Base-by-base conservation (phyloP, 2,888 invertebrate genomes). In the Girardia tigrina region DNA sequence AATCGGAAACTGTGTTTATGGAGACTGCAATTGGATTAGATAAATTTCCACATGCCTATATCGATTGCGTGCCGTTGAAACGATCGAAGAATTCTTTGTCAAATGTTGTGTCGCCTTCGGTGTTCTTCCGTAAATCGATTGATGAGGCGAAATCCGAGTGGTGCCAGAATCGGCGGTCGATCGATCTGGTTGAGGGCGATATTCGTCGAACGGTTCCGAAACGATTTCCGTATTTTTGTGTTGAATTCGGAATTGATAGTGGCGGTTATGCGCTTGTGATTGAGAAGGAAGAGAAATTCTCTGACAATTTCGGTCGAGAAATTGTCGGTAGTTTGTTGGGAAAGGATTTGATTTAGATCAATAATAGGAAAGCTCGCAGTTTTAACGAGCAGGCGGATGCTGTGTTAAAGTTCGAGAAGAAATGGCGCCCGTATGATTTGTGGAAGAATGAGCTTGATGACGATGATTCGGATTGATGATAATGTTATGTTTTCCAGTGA, bases 231-330 rank as follows among this genome's bases (percentile, higher is more conserved):
- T 98, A 97, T 83, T 94, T 98, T 84, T 89, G 90, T 86, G 90
- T 98, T 0, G 90, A 92, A 84, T 97, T 97, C 86, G 94, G 92
- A 23, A 88, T 90, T 86, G 89, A 90, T 72, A 78, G 78, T 74
- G 82, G 84, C 28, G 97, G 97, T 0, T 97, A 90, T 86, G 97
- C 94, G 71, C 97, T 98, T 86, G 91, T 97, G 0, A 92, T 98
- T 80, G 97, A 98, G 85, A 91, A 97, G 26, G 76, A 92, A 82
- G 87, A 88, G 76, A 83, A 88, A 42, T 97, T 97, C 84, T 91
- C 94, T 0, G 85, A 83, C 74, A 90, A 90, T 84, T 98, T 95
- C 87, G 97, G 92, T 8, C 79, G 86, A 86, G 94, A 95, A 89
- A 90, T 95, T 20, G 89, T 98, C 81, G 95, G 95, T 0, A 91